A percentile compares a stretch with the other conserved stretches of the same genome.
Conservation (phyloP, 2,797 vertebrate genomes). For the Enteromius afrohamiltoni region DNA sequence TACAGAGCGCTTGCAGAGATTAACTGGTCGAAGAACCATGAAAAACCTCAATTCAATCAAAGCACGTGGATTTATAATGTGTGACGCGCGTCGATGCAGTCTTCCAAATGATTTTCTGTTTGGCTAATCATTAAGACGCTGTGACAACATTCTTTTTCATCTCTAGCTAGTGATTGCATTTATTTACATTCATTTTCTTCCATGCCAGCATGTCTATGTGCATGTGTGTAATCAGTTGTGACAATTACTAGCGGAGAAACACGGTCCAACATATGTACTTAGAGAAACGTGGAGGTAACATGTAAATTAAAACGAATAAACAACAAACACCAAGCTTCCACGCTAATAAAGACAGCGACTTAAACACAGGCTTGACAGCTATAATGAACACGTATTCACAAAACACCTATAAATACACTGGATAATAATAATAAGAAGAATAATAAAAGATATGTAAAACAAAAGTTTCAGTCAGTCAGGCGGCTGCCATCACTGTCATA, state of each 20-base stretch:
- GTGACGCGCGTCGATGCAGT: conserved; percentile 58
- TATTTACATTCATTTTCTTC: background rate
- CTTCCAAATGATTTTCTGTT: conserved; percentile 8
- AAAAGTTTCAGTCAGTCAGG: conserved; percentile 2
- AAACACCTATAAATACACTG: background rate
- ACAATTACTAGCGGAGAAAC: background rate
- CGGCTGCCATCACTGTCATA: conserved; percentile 15
- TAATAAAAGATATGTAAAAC: background rate
- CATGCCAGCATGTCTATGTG: background rate
- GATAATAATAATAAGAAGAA: too few relatives aligned
- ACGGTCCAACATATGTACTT: background rate
- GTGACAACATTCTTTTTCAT: background rate
- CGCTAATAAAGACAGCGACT: background rate
- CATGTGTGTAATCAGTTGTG: background rate
- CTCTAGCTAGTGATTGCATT: background rate
- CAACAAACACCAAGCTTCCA: background rate
- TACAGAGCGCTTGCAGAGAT: conserved; percentile 67
- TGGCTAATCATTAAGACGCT: conserved; percentile 58
- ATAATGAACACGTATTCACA: background rate
- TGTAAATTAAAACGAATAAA: background rate
- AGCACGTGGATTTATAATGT: conserved; percentile 62
- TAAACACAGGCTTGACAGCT: background rate
- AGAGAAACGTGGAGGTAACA: background rate
- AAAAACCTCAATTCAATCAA: conserved; percentile 74
- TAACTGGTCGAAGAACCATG: conserved; percentile 67